Base-by-base conservation (phyloP, 2,797 vertebrate genomes). In the Rallus crepitans region DNA sequence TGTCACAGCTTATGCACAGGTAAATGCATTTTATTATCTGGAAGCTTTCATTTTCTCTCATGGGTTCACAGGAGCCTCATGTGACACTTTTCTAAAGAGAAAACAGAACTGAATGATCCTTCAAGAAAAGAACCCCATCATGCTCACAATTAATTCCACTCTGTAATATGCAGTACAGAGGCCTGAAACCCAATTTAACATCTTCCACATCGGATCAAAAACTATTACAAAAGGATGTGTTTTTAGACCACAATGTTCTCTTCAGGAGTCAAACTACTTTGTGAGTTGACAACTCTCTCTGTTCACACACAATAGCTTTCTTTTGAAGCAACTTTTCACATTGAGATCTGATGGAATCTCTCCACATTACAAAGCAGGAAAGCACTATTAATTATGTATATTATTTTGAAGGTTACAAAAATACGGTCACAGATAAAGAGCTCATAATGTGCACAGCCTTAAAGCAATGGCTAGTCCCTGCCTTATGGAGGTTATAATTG, bases 1-100 rank as follows among this genome's bases (percentile, higher is more conserved):
- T 89, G 68, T 80, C 71, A 77, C 28, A 85, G 64, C 57, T 68
- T 50, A 82, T 28, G 80, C 33, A 40, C 57, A 90, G 53, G 82
- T 85, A 95, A 95, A 91, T 68, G 69, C 27, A 83, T 90, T 93
- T 95, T 83, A 90, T 88, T 57, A 90, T 65, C 69, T 75, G 42
- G 24, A 91, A 88, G 53, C 39, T 94, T 95, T 92, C 40, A 20
- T 91, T 87, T 90, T 92, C 72, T 83, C n/a, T 64, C 3, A 0
- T 31, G 48, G 39, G 25, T 45, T 93, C 57, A 78, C 6, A 30
- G 31, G 35, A 82, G 31, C 23, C 45, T 72, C 57, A 42, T n/a
- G 42, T 5, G 5, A 75, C 23, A 65, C 50, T 95, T 77, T 94
- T 78, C 45, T 75, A 64, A 61, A 50, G 24, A 89, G 65, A 83